Base-by-base conservation (phyloP, 2,113 vertebrate genomes). In the Microtus richardsoni region DNA sequence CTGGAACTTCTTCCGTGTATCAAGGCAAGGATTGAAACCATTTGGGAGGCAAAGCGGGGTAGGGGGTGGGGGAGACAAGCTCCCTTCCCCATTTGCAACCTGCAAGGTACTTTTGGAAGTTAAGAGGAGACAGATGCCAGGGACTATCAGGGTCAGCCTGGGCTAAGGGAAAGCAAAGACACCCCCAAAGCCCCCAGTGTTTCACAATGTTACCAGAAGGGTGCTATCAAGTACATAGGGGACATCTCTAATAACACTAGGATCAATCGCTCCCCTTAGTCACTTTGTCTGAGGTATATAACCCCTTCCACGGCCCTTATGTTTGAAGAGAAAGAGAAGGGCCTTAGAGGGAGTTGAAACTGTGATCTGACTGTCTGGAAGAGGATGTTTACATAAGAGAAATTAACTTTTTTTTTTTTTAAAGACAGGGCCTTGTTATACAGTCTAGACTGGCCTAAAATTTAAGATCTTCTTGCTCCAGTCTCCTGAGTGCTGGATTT, bases 291-390 rank as follows among this genome's bases (percentile, higher is more conserved):
- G 49, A 54, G 28, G 28, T 44, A 26, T 16, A 10, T 21, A 49
- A 33, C 71, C 39, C 85, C 17, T 88, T 78, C 6, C 4, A 13
- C 90, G 62, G 39, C 30, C 6, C n/a, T 49, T 9, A 84, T 30
- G 70, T 88, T 47, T 64, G 10, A 64, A 49, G 60, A 7, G 52
- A 66, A 33, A 52, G 41, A 89, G 70, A 85, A 66, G 26, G 62
- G 36, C 12, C 11, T 85, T 68, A 33, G 30, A 87, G 44, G 22
- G 64, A 64, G 1, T 64, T 79, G 58, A 73, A 71, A 58, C 3
- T 82, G 88, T 47, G 74, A 89, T 47, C 33, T 80, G 36, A 68
- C 33, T 66, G 74, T 39, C 41, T 92, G 44, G 73, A 96, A 89
- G 22, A 30, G 73, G 26, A 8, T 66, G 4, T 88, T 80, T 70